Percentiles rank a stretch among this genome's conserved stretches.
phyloP scores from a whole-genome alignment of 2,113 vertebrate species.

The Engystomops pustulosus region DNA sequence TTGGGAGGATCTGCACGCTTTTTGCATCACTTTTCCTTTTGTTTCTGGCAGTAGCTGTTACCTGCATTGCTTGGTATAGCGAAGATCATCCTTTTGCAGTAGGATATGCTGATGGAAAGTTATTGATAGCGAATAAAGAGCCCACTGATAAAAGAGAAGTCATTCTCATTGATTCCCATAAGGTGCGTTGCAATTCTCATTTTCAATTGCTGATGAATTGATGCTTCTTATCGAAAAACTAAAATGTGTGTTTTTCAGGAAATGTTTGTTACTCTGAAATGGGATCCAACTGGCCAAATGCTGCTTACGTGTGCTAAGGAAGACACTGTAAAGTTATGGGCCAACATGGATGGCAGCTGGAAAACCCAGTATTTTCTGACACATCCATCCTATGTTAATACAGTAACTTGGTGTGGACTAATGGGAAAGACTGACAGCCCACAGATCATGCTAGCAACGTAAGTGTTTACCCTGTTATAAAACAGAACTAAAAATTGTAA shows the following conservation, averaged over 20 bases:
- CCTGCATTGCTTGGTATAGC: slow-evolving; percentile 93
- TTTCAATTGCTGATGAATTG: neutral
- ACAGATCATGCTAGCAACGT: slow-evolving; percentile 88
- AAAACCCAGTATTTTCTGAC: slow-evolving; percentile 80
- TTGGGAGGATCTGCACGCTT: too few species aligned
- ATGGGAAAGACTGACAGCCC: slow-evolving; percentile 79
- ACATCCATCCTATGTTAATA: slow-evolving; percentile 85
- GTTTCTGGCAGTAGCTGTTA: slow-evolving; percentile 82
- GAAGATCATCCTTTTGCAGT: slow-evolving; percentile 93
- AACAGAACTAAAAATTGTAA: too few species aligned
- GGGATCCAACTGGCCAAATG: slow-evolving; percentile 88
- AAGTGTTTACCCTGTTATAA: slow-evolving; percentile 65
- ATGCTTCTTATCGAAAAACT: neutral
- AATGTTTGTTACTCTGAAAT: slow-evolving; percentile 85
- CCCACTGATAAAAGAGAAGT: slow-evolving; percentile 88
- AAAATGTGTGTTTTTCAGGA: slow-evolving; percentile 73
- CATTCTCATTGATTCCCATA: slow-evolving; percentile 90
- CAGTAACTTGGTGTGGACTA: slow-evolving; percentile 86
- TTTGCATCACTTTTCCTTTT: neutral
- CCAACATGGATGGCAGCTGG: slow-evolving; percentile 78
- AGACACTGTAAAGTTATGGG: slow-evolving; percentile 92
- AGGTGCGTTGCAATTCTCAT: slow-evolving; percentile 73
- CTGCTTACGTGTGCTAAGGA: slow-evolving; percentile 95
- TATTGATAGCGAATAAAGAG: slow-evolving; percentile 88
- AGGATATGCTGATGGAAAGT: slow-evolving; percentile 93